phyloP scores from a whole-genome alignment of 2,888 invertebrate genomes.

The Elgonia sp. region DNA sequence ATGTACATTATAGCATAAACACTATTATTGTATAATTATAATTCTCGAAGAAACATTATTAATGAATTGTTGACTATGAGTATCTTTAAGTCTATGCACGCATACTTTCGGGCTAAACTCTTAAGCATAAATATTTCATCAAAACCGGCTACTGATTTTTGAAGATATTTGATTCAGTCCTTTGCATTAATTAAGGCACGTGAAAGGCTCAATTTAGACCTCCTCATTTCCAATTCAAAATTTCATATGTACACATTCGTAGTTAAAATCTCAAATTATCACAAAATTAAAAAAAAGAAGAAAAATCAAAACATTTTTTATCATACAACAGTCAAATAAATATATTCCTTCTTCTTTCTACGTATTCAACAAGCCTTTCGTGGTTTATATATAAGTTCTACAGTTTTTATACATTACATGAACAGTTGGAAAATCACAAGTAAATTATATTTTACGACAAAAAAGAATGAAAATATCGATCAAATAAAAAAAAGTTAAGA shows the following conservation, averaged over 20 bases:
- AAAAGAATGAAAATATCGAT: not conserved
- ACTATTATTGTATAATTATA: slow-evolving; percentile 61
- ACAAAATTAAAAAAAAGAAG: slow-evolving; percentile 13
- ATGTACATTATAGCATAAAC: slow-evolving; percentile 66
- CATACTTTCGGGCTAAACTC: slow-evolving; percentile 54
- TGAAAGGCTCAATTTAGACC: slow-evolving; percentile 59
- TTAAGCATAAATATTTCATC: slow-evolving; percentile 60
- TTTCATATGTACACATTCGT: slow-evolving; percentile 7
- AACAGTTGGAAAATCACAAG: slow-evolving; percentile 16
- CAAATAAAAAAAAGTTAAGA: not conserved
- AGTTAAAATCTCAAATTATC: slow-evolving; percentile 29
- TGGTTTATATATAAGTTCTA: slow-evolving; percentile 37
- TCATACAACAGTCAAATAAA: slow-evolving; percentile 8
- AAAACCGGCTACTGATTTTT: slow-evolving; percentile 59
- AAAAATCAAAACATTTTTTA: not conserved
- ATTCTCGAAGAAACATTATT: slow-evolving; percentile 65
- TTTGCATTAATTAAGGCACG: slow-evolving; percentile 67
- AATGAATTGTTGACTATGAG: slow-evolving; percentile 63
- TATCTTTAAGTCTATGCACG: slow-evolving; percentile 64
- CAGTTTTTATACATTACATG: slow-evolving; percentile 26
- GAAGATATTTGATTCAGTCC: slow-evolving; percentile 70
- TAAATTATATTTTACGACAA: not conserved
- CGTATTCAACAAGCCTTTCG: slow-evolving; percentile 49
- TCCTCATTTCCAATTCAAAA: slow-evolving; percentile 8
- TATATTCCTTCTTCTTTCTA: slow-evolving; percentile 11